Evolutionary conservation across 2,113 vertebrate genomes (phyloP), one percentile per base, ranked within the genome.

Genomic region (Carollia perspicillata): DNA sequence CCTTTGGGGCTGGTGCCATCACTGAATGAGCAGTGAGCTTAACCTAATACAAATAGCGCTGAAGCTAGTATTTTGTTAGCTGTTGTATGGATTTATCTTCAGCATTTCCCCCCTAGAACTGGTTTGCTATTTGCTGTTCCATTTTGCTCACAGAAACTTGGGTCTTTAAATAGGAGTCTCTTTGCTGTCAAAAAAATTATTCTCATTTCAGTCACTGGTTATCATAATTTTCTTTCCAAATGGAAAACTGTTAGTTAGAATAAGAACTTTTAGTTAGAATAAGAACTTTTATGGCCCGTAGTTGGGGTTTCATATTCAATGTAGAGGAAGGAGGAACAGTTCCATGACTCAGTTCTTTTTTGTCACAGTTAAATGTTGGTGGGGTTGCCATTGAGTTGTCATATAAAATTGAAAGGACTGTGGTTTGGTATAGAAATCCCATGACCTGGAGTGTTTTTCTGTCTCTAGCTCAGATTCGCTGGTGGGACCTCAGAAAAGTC

Each of bases 201-300:
- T 66, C 49, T 90, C 16, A 14, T 72, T 90, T 75, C 72, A 44
- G 11, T 51, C 20, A n/a, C 14, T 47, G 6, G 33, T 90, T 71
- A 55, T 17, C 3, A 35, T 42, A 33, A 14, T 75, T 12, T 60
- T 42, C 51, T 37, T 26, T 7, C 7, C 51, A 2, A 40, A 68
- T 72, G 44, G 5, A 1, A 10, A 1, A 17, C 51, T 88, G 40
- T 89, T 96, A 16, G 35, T 51, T 51, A 40, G 69, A 92, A 81
- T 71, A 66, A 40, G 28, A 85, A 49, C 35, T 83, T 16, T 89
- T 96, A 28, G 42, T 51, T 33, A 40, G 69, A 95, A 81, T 66
- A 66, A 40, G 28, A 85, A 49, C 33, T 78, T 81, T 49, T 6
- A 40, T 89, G 60, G 87, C 35, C 49, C 10, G 0, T 49, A 37